These are phyloP conservation scores for Arion vulgaris DNA, from an alignment of 1,140 invertebrate species.

Conservation along the genomic window DNA sequence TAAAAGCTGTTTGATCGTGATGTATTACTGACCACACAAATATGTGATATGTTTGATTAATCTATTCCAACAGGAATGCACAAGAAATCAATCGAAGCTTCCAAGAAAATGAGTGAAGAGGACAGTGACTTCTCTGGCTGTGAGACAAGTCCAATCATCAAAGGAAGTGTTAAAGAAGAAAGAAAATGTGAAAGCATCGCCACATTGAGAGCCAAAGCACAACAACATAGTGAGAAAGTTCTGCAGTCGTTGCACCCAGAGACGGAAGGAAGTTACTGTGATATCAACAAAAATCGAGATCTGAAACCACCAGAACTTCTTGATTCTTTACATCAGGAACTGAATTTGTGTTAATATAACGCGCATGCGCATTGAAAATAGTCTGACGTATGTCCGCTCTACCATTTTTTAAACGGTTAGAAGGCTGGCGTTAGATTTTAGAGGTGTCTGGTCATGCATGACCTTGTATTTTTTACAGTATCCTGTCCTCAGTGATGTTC, in stretches of 20 bases:
- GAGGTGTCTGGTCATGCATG: no score
- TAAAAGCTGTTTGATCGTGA: no score
- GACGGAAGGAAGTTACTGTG: conserved; percentile 16
- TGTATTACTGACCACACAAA: no score
- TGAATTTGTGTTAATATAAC: no score
- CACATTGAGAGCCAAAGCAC: conserved; percentile 90
- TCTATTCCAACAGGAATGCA: conserved; percentile 91
- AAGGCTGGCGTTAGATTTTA: no score
- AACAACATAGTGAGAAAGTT: conserved; percentile 90
- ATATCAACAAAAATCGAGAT: background rate
- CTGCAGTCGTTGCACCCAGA: conserved; percentile 45
- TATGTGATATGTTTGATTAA: no score
- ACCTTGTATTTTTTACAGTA: no score
- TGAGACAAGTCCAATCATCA: conserved; percentile 38
- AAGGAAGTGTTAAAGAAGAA: conserved; percentile 55
- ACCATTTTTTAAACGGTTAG: no score
- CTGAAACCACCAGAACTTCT: background rate
- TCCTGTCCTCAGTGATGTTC: no score
- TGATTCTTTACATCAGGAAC: background rate
- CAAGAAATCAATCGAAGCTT: conserved; percentile 96
- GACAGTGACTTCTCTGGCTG: conserved; percentile 63
- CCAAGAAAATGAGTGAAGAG: conserved; percentile 83
- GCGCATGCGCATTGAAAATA: no score
- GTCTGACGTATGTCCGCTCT: no score
- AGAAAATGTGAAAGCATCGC: conserved; percentile 82